Evolutionary conservation across 2,113 vertebrate species (phyloP).

Genomic region (Scalopus aquaticus): DNA sequence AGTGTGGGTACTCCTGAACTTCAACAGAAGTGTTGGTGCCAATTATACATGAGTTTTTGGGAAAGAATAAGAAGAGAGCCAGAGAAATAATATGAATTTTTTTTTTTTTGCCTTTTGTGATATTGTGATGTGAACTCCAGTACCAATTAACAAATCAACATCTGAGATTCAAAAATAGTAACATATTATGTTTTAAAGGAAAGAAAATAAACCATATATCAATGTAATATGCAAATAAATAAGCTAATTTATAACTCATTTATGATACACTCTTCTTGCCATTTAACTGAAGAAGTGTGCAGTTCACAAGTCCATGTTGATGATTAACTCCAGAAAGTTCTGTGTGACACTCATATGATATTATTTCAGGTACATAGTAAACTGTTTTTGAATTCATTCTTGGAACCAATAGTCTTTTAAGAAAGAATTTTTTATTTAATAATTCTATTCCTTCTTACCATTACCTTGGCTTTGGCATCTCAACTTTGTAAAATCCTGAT

Average conservation of each 20-base stretch:
- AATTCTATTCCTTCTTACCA: background rate
- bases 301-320: background rate
- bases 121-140: background rate
- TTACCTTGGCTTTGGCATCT: background rate
- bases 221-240: background rate
- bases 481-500: background rate
- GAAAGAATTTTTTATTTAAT: background rate
- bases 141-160: background rate
- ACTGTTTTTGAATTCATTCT: background rate
- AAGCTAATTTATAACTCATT: background rate
- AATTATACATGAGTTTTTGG: background rate
- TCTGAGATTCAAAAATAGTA: background rate
- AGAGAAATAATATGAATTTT: background rate
- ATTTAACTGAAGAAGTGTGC: background rate
- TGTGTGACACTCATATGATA: background rate
- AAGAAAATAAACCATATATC: background rate
- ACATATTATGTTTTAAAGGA: background rate
- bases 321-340: background rate
- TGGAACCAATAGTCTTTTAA: background rate
- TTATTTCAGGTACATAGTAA: background rate
- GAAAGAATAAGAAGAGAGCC: background rate
- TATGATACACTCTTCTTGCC: background rate
- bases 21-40: background rate
- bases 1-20: background rate
- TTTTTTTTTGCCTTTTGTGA: background rate